A percentile compares a stretch with the other conserved stretches of the same genome.
These are phyloP conservation scores for Paedocypris sp. DNA, from an alignment of 2,113 vertebrate species.

Conservation along the genomic window DNA sequence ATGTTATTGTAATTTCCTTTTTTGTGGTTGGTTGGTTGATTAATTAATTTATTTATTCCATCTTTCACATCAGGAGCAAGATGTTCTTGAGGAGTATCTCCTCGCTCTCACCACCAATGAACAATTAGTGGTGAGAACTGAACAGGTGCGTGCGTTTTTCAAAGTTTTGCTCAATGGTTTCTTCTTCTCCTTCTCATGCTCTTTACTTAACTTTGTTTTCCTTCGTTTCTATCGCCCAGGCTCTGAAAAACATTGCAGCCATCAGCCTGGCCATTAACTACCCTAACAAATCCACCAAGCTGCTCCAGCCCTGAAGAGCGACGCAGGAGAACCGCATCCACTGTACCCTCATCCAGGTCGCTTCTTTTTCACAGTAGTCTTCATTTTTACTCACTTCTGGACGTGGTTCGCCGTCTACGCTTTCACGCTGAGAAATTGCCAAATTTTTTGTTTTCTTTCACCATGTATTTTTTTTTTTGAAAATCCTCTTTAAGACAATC, in stretches of 20 bases:
- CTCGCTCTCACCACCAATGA: conserved; percentile 88
- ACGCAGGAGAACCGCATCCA: too few relatives aligned
- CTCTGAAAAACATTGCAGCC: conserved; percentile 93
- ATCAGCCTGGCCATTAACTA: conserved; percentile 98
- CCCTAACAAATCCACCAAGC: conserved; percentile 88
- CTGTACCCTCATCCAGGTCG: too few relatives aligned
- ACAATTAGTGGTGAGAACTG: conserved; percentile 78
- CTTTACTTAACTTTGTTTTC: background rate
- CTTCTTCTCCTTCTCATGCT: background rate
- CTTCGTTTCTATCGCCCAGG: conserved; percentile 56
- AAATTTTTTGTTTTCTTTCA: too few relatives aligned
- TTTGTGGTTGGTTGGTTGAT: too few relatives aligned
- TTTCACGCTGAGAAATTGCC: too few relatives aligned
- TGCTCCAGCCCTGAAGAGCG: conserved; percentile 74
- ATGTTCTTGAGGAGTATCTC: conserved; percentile 83
- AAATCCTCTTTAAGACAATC: too few relatives aligned
- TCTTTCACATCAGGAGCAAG: conserved; percentile 70
- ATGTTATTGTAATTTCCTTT: too few relatives aligned
- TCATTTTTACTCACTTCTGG: too few relatives aligned
- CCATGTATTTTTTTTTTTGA: too few relatives aligned
- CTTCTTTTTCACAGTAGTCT: too few relatives aligned
- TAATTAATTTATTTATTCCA: too few relatives aligned
- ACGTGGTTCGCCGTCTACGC: too few relatives aligned
- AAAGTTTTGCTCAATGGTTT: conserved; percentile 8
- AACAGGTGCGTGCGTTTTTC: conserved; percentile 58